Evolutionary conservation across 2,113 vertebrate species (phyloP), one percentile per base, ranked within the genome.

Genomic region (Bettongia penicillata): DNA sequence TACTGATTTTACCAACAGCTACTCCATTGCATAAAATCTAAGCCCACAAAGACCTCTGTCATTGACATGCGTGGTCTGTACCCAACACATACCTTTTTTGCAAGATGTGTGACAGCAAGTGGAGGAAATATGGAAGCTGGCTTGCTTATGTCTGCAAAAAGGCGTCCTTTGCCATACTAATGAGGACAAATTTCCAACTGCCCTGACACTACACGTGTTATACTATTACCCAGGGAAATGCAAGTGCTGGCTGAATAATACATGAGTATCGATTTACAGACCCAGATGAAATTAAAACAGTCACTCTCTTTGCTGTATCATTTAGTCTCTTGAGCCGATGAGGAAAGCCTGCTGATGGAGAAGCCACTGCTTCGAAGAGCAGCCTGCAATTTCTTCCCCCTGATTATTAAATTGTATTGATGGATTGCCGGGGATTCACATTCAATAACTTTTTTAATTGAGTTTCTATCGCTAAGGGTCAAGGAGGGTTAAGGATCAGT

Each of bases 201-300:
- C 96, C 95, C 90, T 98, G 98, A 98, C 98, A 98, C 97, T 96
- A 97, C 97, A 94, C 90, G 96, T 98, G 98, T 97, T 98, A 93
- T 50, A 96, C 97, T 96, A 97, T 97, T 97, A 98, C 97, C 98
- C 92, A 97, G 98, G 98, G 98, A 98, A 98, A 98, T 93, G 97
- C 94, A 96, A 94, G 95, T 96, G 97, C 97, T 95, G 96, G 96
- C 98, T 95, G 97, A 97, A 98, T 98, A 97, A 98, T 96, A 98
- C 98, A 98, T 98, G 96, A 97, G 25, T 97, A 99, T 98, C 96
- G 98, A 99, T 98, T 99, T 98, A 98, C 8, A 91, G 98, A 95
- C 98, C 97, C 97, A 98, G 91, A 97, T 98, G 98, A 98, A 98
- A 98, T 97, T 97, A 97, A 97, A 98, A 93, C 53, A 97, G 97